These are phyloP conservation scores for Rissa tridactyla DNA, from an alignment of 2,113 vertebrate species.

Conservation along the genomic window DNA sequence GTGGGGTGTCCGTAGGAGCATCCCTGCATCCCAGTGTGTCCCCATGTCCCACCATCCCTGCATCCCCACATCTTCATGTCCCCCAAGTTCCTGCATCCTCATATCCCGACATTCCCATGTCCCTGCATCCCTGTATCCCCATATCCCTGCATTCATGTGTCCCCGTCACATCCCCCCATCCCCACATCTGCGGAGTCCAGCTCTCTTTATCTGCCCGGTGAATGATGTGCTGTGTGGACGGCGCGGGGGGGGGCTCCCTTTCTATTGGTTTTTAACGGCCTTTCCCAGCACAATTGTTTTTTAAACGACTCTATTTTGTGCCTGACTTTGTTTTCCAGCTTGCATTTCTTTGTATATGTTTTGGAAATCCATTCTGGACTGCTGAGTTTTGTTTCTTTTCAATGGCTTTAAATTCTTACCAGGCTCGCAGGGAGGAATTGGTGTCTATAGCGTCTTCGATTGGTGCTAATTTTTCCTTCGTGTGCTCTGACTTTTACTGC, in stretches of 20 bases:
- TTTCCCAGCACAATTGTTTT: slow-evolving; percentile 62
- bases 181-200: background rate
- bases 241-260: background rate
- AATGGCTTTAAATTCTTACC: slow-evolving; percentile 70
- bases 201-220: slow-evolving; percentile 19
- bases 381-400: slow-evolving; percentile 74
- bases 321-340: slow-evolving; percentile 53
- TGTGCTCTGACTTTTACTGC: slow-evolving; percentile 73
- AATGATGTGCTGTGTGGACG: slow-evolving; percentile 2
- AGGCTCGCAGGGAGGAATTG: slow-evolving; percentile 68
- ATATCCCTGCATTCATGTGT: background rate
- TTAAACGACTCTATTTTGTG: slow-evolving; percentile 63
- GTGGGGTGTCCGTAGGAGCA: background rate
- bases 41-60: no score
- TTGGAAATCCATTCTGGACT: slow-evolving; percentile 69
- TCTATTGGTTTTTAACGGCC: slow-evolving; percentile 51
- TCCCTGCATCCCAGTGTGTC: background rate
- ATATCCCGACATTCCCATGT: background rate
- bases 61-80: background rate
- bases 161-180: background rate
- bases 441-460: slow-evolving; percentile 73
- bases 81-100: background rate
- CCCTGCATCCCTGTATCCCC: fast-evolving
- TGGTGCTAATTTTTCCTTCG: slow-evolving; percentile 74
- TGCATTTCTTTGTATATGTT: slow-evolving; percentile 68